These are phyloP conservation scores for Crocodylus rhombifer DNA, from an alignment of 2,797 vertebrate genomes.

Conservation along the genomic window DNA sequence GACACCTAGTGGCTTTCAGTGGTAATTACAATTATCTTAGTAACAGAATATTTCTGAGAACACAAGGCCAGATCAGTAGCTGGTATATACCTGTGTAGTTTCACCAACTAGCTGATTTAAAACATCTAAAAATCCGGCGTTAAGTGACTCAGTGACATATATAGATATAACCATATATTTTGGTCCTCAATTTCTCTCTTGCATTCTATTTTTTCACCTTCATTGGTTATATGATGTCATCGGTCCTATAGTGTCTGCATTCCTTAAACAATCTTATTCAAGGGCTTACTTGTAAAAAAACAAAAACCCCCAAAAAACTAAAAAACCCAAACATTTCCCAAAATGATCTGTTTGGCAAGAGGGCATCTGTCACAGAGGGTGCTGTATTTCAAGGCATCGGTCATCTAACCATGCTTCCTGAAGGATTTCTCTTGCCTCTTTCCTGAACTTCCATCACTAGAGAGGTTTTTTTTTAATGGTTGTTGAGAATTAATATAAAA, in stretches of 20 bases:
- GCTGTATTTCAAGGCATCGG: background rate
- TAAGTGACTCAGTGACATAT: too few species aligned
- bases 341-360: background rate
- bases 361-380: background rate
- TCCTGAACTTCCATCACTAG: background rate
- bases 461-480: background rate
- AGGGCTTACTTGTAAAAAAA: slow-evolving; percentile 10
- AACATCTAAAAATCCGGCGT: too few species aligned
- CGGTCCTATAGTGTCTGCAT: background rate
- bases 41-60: accelerated
- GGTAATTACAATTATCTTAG: background rate
- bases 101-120: accelerated
- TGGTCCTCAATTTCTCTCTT: background rate
- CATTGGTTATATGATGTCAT: background rate
- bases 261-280: background rate
- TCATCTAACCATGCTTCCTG: background rate
- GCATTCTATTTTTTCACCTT: background rate
- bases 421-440: slow-evolving; percentile 10
- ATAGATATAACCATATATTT: background rate
- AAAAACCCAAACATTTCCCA: slow-evolving; percentile 18
- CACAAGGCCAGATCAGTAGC: background rate
- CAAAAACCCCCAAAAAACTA: background rate
- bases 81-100: background rate
- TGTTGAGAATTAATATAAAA: background rate
- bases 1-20: background rate